A percentile compares a stretch with the other conserved stretches of the same genome.
Evolutionary conservation across 1,140 invertebrate species (phyloP).

Genomic region (Zaprionus taronus): DNA sequence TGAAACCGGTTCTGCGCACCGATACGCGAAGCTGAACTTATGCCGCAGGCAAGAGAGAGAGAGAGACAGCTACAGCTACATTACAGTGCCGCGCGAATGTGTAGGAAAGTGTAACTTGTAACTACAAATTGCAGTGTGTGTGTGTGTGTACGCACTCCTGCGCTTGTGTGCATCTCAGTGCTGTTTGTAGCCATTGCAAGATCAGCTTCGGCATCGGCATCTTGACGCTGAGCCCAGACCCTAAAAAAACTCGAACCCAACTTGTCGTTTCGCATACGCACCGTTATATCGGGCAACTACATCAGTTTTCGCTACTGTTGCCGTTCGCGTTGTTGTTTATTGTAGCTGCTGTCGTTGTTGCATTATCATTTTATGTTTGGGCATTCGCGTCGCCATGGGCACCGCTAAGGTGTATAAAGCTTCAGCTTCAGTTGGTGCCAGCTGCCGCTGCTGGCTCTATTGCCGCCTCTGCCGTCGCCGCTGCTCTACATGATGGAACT

Average conservation of each 20-base stretch:
- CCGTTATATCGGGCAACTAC: slow-evolving; percentile 43
- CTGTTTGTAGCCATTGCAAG: slow-evolving; percentile 55
- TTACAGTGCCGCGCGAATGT: slow-evolving; percentile 48
- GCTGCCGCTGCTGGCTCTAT: slow-evolving; percentile 1
- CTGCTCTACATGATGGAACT: slow-evolving; percentile 51
- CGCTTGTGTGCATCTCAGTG: slow-evolving; percentile 7
- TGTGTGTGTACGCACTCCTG: background rate
- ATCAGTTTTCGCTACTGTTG: slow-evolving; percentile 41
- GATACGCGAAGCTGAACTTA: slow-evolving; percentile 39
- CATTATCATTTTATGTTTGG: slow-evolving; percentile 54
- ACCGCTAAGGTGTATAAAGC: slow-evolving; percentile 74
- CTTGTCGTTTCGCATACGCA: slow-evolving; percentile 71
- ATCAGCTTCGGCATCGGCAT: slow-evolving; percentile 43
- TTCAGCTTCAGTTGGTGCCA: slow-evolving; percentile 31
- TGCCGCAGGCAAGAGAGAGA: slow-evolving; percentile 58
- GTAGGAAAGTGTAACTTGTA: slow-evolving; percentile 66
- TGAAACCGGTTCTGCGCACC: slow-evolving; percentile 75
- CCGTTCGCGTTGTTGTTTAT: slow-evolving; percentile 10
- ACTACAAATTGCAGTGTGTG: slow-evolving; percentile 60
- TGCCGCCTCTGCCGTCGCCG: slow-evolving; percentile 19
- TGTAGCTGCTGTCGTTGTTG: slow-evolving; percentile 19
- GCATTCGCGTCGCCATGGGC: slow-evolving; percentile 74
- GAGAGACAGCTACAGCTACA: slow-evolving; percentile 60
- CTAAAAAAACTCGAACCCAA: slow-evolving; percentile 42
- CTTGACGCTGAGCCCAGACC: slow-evolving; percentile 37